Base-by-base conservation (phyloP, 2,113 vertebrate species). In the Taurulus bubalis region DNA sequence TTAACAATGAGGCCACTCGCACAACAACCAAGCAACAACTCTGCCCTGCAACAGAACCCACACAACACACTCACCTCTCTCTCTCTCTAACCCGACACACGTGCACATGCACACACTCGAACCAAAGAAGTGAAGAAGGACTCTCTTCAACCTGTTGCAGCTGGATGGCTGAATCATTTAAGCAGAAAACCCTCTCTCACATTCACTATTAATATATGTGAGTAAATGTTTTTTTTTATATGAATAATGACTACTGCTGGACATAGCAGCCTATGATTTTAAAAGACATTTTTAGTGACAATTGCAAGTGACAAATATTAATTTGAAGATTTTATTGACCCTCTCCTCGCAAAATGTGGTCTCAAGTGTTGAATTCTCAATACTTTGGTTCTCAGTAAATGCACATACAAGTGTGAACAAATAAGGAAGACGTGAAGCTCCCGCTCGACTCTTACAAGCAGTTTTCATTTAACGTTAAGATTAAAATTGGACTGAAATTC, bases 401-500 rank as follows among this genome's bases (percentile, higher is more conserved):
- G 24, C 2, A 22, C 24, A 9, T 38, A 24, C 30, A 51, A 30
- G 11, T 24, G 15, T 32, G 30, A n/a, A 26, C 2, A 53, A 42
- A 65, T 12, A 38, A 58, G 24, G 38, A 77, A 15, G 24, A 40
- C 40, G 24, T 32, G 12, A 56, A 71, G 65, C 28, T 49, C 56
- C 62, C 15, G 28, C 30, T 71, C 15, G 28, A 11, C 51, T 51
- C n/a, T 16, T 28, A 49, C 11, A 38, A 26, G 32, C 49, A 32
- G 16, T 51, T 71, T 74, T 32, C 22, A 80, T 45, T 60, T 34
- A n/a, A 45, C 66, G 10, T 70, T 79, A 30, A 2, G 36, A 79
- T 36, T 42, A 34, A 47, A 74, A 56, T 51, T 8, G n/a, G 18
- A 80, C 51, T 40, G 42, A 79, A 64, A 68, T 66, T 76, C 59